These are phyloP conservation scores for Salvelinus alpinus DNA, from an alignment of 2,113 vertebrate genomes.

Conservation along the genomic window DNA sequence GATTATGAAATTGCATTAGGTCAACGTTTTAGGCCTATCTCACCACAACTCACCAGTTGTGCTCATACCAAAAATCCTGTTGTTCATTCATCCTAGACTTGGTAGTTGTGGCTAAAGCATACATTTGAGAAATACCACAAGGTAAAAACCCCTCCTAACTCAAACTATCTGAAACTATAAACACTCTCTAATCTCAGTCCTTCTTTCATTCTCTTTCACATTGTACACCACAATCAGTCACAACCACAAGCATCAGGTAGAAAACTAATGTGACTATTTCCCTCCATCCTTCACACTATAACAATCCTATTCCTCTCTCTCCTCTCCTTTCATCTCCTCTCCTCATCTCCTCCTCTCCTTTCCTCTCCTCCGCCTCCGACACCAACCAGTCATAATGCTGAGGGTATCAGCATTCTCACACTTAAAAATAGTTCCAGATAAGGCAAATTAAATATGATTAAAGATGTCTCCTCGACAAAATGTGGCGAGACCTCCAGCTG, in stretches of 20 bases:
- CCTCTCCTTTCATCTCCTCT: too few relatives aligned
- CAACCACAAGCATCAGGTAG: constrained; percentile 25
- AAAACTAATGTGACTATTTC: constrained; percentile 26
- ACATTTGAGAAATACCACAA: not conserved
- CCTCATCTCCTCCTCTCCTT: too few relatives aligned
- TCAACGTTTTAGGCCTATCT: too few relatives aligned
- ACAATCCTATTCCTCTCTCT: constrained; percentile 11
- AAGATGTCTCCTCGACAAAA: constrained; percentile 59
- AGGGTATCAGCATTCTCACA: constrained; percentile 50
- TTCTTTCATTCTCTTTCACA: too few relatives aligned
- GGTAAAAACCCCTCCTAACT: not conserved
- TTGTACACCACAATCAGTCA: constrained; percentile 25
- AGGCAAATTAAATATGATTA: constrained; percentile 70
- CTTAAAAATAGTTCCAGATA: constrained; percentile 69
- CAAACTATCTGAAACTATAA: too few relatives aligned
- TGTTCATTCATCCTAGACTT: too few relatives aligned
- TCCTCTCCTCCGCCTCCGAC: too few relatives aligned
- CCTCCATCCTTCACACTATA: constrained; percentile 28
- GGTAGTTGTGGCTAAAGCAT: too few relatives aligned
- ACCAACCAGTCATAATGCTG: constrained; percentile 31
- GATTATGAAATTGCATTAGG: too few relatives aligned
- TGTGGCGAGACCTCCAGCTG: constrained; percentile 62
- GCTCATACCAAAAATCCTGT: too few relatives aligned
- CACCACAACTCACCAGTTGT: too few relatives aligned
- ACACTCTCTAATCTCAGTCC: too few relatives aligned